A percentile compares a stretch with the other conserved stretches of the same genome.
Evolutionary conservation across 2,888 invertebrate species (phyloP).

Genomic region (Xestia ashworthii): DNA sequence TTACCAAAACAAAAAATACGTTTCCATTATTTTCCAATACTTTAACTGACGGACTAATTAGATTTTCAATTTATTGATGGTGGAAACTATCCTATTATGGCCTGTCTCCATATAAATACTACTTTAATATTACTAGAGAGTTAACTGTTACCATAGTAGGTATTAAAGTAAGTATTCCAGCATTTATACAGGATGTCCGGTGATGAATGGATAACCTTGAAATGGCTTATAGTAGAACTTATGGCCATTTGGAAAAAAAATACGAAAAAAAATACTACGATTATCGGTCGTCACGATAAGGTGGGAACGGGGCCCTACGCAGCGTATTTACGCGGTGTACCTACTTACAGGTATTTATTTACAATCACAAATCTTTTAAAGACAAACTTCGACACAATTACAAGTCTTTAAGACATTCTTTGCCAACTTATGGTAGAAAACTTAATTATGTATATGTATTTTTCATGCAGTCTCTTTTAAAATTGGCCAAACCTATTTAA

Average conservation of each 20-base stretch:
- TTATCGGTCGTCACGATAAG: not conserved
- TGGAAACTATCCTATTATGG: too few relatives aligned
- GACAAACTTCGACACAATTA: not conserved
- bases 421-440: not conserved
- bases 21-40: too few relatives aligned
- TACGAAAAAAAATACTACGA: too few relatives aligned
- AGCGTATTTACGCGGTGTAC: not conserved
- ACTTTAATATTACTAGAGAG: not conserved
- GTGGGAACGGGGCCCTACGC: not conserved
- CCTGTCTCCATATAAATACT: not conserved
- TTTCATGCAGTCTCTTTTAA: constrained; percentile 2
- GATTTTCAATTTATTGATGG: too few relatives aligned
- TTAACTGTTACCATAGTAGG: not conserved
- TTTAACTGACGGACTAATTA: too few relatives aligned
- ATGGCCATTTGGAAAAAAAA: too few relatives aligned
- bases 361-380: constrained; percentile 5
- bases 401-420: not conserved
- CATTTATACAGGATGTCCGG: too few relatives aligned
- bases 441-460: not conserved
- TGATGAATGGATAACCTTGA: too few relatives aligned
- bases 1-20: too few relatives aligned
- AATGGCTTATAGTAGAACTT: too few relatives aligned
- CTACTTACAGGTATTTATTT: not conserved
- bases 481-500: not conserved
- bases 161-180: too few relatives aligned